A percentile compares a stretch with the other conserved stretches of the same genome.
phyloP scores from a whole-genome alignment of 2,113 vertebrate genomes.

The Reinhardtius hippoglossoides region DNA sequence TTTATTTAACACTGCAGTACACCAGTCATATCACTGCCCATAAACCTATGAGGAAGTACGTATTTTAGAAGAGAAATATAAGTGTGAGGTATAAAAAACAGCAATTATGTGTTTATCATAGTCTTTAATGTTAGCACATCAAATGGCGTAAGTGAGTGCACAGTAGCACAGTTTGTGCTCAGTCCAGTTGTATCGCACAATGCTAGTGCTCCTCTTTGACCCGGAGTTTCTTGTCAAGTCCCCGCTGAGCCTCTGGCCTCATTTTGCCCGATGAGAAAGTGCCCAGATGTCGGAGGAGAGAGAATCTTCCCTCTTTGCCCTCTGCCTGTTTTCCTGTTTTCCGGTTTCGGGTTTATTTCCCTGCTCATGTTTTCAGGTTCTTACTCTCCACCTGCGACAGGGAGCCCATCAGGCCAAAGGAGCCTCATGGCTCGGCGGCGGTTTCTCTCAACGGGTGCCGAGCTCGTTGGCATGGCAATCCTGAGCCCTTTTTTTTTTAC shows the following conservation, averaged over 20 bases:
- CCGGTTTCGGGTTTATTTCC: conserved; percentile 34
- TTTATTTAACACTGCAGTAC: conserved; percentile 40
- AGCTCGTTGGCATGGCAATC: conserved; percentile 4
- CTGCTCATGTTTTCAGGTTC: conserved; percentile 4
- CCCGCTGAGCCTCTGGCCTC: conserved; percentile 27
- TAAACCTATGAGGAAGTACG: conserved; percentile 46
- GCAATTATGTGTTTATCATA: conserved; percentile 60
- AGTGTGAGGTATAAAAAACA: conserved; percentile 40
- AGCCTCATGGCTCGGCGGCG: background rate
- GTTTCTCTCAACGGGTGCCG: background rate
- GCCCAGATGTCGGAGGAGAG: conserved; percentile 20
- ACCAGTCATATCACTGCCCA: conserved; percentile 17
- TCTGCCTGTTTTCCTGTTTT: conserved; percentile 19
- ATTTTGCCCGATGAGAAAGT: conserved; percentile 11
- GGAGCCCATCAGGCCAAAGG: conserved; percentile 14
- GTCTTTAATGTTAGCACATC: conserved; percentile 40
- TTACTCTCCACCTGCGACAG: conserved; percentile 18
- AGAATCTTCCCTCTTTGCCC: conserved; percentile 53
- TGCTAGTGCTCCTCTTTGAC: conserved; percentile 12
- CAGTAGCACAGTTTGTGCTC: conserved; percentile 37
- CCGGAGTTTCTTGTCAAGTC: conserved; percentile 20
- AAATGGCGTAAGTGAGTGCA: conserved; percentile 27
- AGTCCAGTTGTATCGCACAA: conserved; percentile 25
- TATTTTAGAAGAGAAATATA: conserved; percentile 31
- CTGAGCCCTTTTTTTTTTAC: background rate